Base-by-base conservation (phyloP, 1,140 invertebrate genomes). In the Ceratosolen solmsi region DNA sequence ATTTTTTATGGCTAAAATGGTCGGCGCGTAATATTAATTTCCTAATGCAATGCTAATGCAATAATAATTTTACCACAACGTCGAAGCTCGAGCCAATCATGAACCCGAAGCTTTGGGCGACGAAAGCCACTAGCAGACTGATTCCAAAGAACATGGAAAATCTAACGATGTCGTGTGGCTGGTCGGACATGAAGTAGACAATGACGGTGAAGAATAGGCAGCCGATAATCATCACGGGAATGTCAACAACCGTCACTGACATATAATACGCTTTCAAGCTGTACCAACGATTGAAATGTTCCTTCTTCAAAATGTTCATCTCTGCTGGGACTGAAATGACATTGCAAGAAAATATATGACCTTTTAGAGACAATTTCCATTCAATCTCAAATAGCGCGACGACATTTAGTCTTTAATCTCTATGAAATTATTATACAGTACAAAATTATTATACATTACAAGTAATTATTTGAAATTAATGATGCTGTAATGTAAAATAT, bases 251-350 rank as follows among this genome's bases (percentile, higher is more conserved):
- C 0, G 96, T 98, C 72, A 97, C 95, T 17, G 97, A 96, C 41
- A 95, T 92, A 87, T 98, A 99, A 87, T 97, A 99, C 9, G 97
- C 95, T 88, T 97, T 98, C 8, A 98, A 91, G 15, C 97, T 98
- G 92, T 99, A 99, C 98, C 98, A 99, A 89, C 97, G 94, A 89
- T 99, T 99, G 82, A 98, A 96, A 87, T 99, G 97, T 90, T 99
- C 98, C 88, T 98, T 96, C 27, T 95, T 93, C 85, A 99, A 93
- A 79, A 98, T 97, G 11, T 93, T 94, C 95, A 98, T 97, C 92
- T 99, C 97, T 80, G 94, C 94, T 0, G 98, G 97, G 92, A 99
- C 96, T 98, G 93, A n/a, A 94, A 81, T 49, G n/a, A 2, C 5
- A 46, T 46, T n/a, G n/a, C n/a, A n/a, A n/a, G n/a, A n/a, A n/a